These are phyloP conservation scores for Arctopsyche grandis DNA, from an alignment of 1,140 invertebrate genomes.

Conservation along the genomic window DNA sequence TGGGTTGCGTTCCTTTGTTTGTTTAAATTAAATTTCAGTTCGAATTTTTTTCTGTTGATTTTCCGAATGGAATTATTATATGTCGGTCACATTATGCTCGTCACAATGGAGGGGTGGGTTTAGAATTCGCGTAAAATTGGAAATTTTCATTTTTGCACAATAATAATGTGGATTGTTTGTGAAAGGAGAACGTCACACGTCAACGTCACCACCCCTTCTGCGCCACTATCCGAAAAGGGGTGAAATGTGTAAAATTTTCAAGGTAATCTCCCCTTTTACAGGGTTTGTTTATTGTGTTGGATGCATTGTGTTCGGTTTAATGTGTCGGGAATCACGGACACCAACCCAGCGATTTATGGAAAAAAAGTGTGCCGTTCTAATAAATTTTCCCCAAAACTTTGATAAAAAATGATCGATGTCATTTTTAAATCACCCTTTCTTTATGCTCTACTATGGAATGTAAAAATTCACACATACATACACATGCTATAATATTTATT, in stretches of 20 bases:
- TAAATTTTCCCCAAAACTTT: no score
- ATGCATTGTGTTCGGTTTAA: constrained; percentile 27
- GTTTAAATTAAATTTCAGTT: no score
- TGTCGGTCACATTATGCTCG: not conserved
- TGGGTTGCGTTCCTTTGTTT: no score
- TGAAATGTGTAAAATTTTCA: constrained; percentile 48
- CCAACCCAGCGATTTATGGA: not conserved
- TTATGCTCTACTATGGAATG: no score
- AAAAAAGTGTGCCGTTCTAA: no score
- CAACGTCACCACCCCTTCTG: constrained; percentile 36
- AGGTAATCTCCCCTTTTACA: constrained; percentile 14
- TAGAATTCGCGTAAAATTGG: constrained; percentile 47
- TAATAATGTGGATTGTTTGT: constrained; percentile 17
- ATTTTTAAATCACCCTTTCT: no score
- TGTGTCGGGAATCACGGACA: not conserved
- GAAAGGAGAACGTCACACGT: constrained; percentile 12
- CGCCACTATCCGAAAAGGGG: constrained; percentile 42
- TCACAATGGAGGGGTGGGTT: not conserved
- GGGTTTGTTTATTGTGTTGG: constrained; percentile 1
- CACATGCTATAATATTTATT: no score
- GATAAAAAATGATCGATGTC: no score
- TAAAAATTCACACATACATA: no score
- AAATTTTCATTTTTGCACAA: constrained; percentile 49
- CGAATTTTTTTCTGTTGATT: not conserved
- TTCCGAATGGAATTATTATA: not conserved